Conservation (phyloP, 2,113 vertebrate species). For the Spizaetus ornatus region DNA sequence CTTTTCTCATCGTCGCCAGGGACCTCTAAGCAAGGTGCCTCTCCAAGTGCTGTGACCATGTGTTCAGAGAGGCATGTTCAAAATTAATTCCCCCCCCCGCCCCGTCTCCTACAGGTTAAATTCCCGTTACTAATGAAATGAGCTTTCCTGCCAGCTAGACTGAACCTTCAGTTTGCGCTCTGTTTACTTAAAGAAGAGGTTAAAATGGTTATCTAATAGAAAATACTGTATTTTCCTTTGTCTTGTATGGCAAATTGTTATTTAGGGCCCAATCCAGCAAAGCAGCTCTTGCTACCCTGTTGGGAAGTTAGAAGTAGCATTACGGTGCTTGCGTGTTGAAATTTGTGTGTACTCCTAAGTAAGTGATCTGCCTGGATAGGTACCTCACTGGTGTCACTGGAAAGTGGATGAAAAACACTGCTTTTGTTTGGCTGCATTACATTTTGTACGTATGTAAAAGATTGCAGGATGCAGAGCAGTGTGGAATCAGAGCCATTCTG, state of each 20-base stretch:
- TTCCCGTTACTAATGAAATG: background rate
- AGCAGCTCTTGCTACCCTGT: background rate
- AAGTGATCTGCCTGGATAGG: background rate
- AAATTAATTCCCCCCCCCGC: background rate
- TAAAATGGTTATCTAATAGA: background rate
- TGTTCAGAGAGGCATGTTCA: background rate
- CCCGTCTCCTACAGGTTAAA: background rate
- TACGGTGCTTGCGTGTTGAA: background rate
- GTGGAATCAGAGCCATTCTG: background rate
- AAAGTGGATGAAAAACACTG: background rate
- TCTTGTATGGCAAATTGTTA: background rate
- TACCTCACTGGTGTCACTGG: background rate
- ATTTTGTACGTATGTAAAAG: background rate
- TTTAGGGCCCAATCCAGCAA: background rate
- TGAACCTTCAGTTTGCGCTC: background rate
- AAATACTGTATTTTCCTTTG: background rate
- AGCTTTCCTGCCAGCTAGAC: background rate
- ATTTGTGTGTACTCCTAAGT: background rate
- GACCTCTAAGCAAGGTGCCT: background rate
- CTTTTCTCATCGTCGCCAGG: fast-evolving
- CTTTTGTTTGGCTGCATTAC: background rate
- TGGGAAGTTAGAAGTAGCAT: background rate
- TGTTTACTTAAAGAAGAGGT: background rate
- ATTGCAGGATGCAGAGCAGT: background rate
- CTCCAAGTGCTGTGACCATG: background rate